These are phyloP conservation scores for Agapornis canus DNA, from an alignment of 2,797 vertebrate genomes.

Conservation along the genomic window DNA sequence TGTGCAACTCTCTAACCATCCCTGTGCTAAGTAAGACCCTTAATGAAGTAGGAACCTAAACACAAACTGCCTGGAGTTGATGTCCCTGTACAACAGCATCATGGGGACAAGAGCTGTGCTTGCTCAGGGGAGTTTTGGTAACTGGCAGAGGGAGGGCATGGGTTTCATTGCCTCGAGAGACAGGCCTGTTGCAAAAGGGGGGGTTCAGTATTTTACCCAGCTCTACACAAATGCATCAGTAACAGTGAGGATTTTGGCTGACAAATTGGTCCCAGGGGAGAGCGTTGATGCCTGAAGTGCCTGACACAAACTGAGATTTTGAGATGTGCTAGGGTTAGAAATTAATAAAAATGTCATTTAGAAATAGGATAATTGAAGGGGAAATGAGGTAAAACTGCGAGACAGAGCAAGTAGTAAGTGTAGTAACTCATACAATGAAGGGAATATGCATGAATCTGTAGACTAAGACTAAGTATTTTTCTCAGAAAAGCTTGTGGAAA, in stretches of 20 bases:
- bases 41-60: background rate
- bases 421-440: background rate
- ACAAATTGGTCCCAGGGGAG: rapidly evolving
- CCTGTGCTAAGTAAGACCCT: background rate
- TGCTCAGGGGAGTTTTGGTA: rapidly evolving
- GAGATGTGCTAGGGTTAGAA: background rate
- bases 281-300: background rate
- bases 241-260: rapidly evolving
- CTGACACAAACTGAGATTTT: background rate
- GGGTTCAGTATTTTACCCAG: background rate
- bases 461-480: background rate
- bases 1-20: background rate
- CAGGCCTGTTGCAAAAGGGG: background rate
- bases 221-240: rapidly evolving
- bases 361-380: background rate
- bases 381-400: background rate
- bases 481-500: background rate
- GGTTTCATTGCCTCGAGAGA: rapidly evolving
- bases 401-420: background rate
- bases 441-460: rapidly evolving
- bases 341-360: background rate
- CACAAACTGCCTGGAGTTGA: rapidly evolving
- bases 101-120: rapidly evolving
- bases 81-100: rapidly evolving
- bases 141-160: rapidly evolving